Base-by-base conservation (phyloP, 2,113 vertebrate species). In the Micromys minutus region DNA sequence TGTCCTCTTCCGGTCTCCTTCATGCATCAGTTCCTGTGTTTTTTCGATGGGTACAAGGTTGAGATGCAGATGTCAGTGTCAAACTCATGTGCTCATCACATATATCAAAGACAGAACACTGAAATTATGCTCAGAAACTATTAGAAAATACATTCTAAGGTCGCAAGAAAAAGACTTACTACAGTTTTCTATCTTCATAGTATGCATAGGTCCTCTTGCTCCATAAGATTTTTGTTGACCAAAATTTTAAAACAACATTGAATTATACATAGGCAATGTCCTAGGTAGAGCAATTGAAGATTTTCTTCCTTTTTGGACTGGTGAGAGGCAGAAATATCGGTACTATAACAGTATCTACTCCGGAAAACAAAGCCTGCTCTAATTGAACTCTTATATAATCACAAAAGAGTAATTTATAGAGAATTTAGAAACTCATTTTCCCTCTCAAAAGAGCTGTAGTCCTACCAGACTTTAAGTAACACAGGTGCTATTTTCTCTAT, bases 391-490 rank as follows among this genome's bases (percentile, higher is more conserved):
- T 61, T 12, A 63, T 11, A 47, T 31, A 7, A 7, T 4, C 10
- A 39, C 29, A 36, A 67, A 61, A 50, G 1, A 42, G 0, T 13
- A 76, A n/a, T 1, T 65, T 55, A 2, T 50, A 50, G 7, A 17
- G 5, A 90, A 87, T 31, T 45, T 74, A 34, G 36, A 89, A 90
- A 69, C 36, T 12, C 24, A 47, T 45, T 92, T 72, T 93, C 91
- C 26, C 9, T 96, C 10, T 90, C 26, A 21, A 47, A 52, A 92
- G 63, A 57, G 12, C 7, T 85, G 4, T 4, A 75, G n/a, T 13
- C 26, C 24, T 11, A 8, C 11, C 57, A 95, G 9, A 6, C 19
- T 80, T 80, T 88, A 13, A 47, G 22, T 52, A n/a, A 94, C 17
- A 26, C 3, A 72, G 8, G 4, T 92, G 13, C 16, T 55, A 72